These are phyloP conservation scores for Crambe crambe DNA, from an alignment of 37 sponge, comb jelly and placozoan genomes.

Conservation along the genomic window DNA sequence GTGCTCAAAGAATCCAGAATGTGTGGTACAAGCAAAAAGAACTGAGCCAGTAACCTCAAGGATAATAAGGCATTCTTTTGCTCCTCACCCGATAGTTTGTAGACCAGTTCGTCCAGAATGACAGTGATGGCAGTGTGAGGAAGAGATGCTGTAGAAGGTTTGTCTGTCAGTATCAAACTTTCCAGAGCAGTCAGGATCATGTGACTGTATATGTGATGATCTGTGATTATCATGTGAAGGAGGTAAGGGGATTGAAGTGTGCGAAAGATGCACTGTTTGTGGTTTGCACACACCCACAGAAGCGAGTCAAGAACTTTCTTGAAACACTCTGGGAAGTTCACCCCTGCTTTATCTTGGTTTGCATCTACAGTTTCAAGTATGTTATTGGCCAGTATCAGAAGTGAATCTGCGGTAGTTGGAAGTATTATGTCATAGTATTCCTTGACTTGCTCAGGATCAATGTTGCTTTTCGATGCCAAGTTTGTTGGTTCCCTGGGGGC, in stretches of 20 bases:
- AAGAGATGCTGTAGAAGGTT: neutral
- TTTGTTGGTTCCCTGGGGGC: neutral
- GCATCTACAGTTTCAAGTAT: conserved; percentile 11
- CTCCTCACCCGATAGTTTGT: conserved; percentile 36
- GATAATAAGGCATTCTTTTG: conserved; percentile 1
- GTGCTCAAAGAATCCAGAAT: neutral
- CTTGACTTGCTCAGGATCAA: conserved; percentile 8
- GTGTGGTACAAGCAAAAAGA: neutral
- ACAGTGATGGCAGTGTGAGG: conserved; percentile 18
- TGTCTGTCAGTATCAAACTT: conserved; percentile 4
- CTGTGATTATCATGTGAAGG: conserved; percentile 58
- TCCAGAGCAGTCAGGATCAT: conserved; percentile 17
- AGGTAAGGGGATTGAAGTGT: conserved; percentile 68
- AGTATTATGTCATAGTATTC: conserved; percentile 63
- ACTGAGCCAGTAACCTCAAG: conserved; percentile 29
- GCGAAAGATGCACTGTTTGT: conserved; percentile 22
- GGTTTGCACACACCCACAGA: conserved; percentile 35
- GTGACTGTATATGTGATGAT: conserved; percentile 6
- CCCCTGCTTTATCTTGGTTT: neutral
- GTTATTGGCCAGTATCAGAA: conserved; percentile 62
- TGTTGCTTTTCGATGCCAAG: neutral
- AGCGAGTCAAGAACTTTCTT: conserved; percentile 16
- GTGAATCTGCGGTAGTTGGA: conserved; percentile 60
- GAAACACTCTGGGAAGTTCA: conserved; percentile 20
- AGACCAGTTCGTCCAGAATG: conserved; percentile 56